These are phyloP conservation scores for Xenopus laevis DNA, from an alignment of 2,113 vertebrate species.

Conservation along the genomic window DNA sequence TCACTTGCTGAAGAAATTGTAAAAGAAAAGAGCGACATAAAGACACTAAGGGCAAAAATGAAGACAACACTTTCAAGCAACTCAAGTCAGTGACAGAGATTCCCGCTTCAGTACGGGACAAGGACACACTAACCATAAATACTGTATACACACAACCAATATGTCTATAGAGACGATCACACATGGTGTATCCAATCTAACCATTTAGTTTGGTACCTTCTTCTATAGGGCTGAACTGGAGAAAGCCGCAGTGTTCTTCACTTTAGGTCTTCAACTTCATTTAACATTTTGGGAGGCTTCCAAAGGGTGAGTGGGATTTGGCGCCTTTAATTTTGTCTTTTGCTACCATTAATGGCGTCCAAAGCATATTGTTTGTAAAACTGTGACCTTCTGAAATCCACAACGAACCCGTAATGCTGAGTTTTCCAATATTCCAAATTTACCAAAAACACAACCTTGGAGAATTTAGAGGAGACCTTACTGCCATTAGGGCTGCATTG, in stretches of 20 bases:
- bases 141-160: constrained; percentile 20
- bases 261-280: neutral
- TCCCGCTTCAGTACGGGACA: constrained; percentile 23
- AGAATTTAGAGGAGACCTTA: neutral
- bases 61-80: constrained; percentile 7
- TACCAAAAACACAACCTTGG: neutral
- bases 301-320: neutral
- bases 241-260: neutral
- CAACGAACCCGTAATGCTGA: neutral
- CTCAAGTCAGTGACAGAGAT: constrained; percentile 1
- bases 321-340: no score
- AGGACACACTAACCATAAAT: constrained; percentile 16
- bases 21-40: constrained; percentile 18
- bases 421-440: neutral
- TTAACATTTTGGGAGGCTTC: neutral
- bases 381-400: neutral
- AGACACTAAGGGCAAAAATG: constrained; percentile 23
- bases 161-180: constrained; percentile 22
- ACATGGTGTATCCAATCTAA: constrained; percentile 4
- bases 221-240: neutral
- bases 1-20: constrained; percentile 15
- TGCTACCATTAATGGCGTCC: no score
- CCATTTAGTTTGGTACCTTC: constrained; percentile 13
- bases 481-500: neutral
- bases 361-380: neutral